Evolutionary conservation across 2,113 vertebrate species (phyloP).

Genomic region (Ramphastos sulfuratus): DNA sequence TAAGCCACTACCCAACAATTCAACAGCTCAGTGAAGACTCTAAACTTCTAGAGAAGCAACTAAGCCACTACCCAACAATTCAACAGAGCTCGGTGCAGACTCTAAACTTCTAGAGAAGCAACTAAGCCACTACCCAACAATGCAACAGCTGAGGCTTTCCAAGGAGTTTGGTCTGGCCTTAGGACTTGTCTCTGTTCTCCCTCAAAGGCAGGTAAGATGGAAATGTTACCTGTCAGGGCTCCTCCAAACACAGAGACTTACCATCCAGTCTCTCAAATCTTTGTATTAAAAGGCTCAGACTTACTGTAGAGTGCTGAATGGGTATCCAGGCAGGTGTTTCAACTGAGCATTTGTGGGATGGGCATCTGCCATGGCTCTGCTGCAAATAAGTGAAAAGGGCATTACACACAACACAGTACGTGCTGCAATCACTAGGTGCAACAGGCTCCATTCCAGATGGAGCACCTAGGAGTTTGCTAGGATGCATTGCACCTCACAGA

Average conservation of each 20-base stretch:
- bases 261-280: conserved; percentile 45
- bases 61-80: neutral
- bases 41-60: neutral
- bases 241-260: conserved; percentile 21
- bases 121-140: neutral
- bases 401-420: conserved; percentile 51
- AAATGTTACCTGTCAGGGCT: neutral
- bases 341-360: conserved; percentile 79
- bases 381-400: conserved; percentile 74
- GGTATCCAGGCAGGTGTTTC: conserved; percentile 81
- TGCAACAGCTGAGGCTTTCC: neutral
- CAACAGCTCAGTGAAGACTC: neutral
- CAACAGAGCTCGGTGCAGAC: no score
- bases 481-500: neutral
- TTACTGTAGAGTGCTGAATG: conserved; percentile 80
- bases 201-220: neutral
- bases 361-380: conserved; percentile 82
- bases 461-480: neutral
- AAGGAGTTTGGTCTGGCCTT: neutral
- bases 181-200: neutral
- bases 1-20: neutral
- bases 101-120: no score
- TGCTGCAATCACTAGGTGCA: neutral
- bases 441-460: neutral
- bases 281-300: conserved; percentile 69